A percentile compares a stretch with the other conserved stretches of the same genome.
Evolutionary conservation across 1,140 invertebrate genomes (phyloP).

Genomic region (Sarcophaga bullata): DNA sequence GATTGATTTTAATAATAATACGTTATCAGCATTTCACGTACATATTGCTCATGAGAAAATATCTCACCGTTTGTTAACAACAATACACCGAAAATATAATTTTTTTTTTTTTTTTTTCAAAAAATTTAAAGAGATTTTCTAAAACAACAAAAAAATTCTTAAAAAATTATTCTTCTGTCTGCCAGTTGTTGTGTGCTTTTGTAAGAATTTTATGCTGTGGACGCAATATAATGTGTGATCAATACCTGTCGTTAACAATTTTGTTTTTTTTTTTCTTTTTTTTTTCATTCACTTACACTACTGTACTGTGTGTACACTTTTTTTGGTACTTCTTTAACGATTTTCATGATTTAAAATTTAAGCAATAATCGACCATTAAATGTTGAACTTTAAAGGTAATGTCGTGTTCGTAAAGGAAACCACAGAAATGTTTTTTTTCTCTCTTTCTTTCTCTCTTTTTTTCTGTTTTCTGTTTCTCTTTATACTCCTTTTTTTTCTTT

Average conservation of each 20-base stretch:
- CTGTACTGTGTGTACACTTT: no score
- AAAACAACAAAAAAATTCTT: not conserved
- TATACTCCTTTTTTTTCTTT: no score
- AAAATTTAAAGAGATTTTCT: not conserved
- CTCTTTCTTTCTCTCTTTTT: not conserved
- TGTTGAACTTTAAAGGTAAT: no score
- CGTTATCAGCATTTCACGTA: not conserved
- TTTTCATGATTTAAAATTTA: no score
- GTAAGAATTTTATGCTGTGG: not conserved
- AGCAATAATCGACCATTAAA: no score
- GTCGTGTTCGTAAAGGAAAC: not conserved
- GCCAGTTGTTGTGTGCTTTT: not conserved
- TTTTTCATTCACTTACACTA: not conserved
- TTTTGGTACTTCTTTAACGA: no score
- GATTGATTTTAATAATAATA: not conserved
- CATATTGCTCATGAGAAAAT: not conserved
- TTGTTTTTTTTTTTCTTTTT: no score
- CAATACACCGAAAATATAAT: not conserved
- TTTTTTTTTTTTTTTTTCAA: no score
- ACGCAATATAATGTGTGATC: constrained; percentile 28
- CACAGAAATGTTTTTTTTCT: constrained; percentile 1
- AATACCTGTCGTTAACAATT: constrained; percentile 13
- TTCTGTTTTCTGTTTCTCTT: no score
- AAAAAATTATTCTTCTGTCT: no score
- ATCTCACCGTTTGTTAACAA: not conserved